Evolutionary conservation across 92 coral and sea anemone genomes (phyloP), one percentile per base, ranked within the genome.

Genomic region (Palythoa grandis): DNA sequence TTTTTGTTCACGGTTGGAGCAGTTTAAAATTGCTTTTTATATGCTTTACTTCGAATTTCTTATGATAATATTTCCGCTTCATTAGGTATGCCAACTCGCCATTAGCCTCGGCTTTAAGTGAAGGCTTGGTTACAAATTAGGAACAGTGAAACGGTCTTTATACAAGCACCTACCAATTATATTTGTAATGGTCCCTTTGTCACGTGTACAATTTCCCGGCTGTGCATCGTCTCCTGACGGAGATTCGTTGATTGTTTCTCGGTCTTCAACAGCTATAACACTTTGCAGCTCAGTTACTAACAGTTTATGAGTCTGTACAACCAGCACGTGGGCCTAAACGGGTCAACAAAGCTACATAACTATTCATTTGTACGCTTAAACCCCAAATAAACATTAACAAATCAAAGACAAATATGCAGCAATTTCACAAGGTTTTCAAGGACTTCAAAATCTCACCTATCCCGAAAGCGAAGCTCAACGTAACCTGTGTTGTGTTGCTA

Each of bases 231-330:
- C 75, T 66, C 8, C 75, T n/a, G 60, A 5, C 12, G 75, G 12
- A 8, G 58, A 25, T 47, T 1, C 35, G 2, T 69, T 24, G 6
- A 66, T 48, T 52, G 71, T 29, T 47, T 54, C 77, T 24, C 67
- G 80, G 10, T 83, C 85, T 70, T 86, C 79, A 65, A 72, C 7
- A 22, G 92, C 74, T 3, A 14, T 8, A 48, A 73, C 74, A n/a
- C 70, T 80, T 48, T 47, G 63, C 61, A 80, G 82, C 67, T 74
- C 83, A 24, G 82, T 82, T 4, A 92, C 76, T 23, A 94, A 83
- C 63, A 94, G 50, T 70, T 91, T 91, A 57, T 94, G 98, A 12
- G 90, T 85, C 35, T 83, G 90, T 20, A 94, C 88, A 25, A 88
- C 91, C 39, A 88, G 54, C 39, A 89, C 38, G 76, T 94, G 94